Evolutionary conservation across 2,797 vertebrate species (phyloP).

Genomic region (Morus bassanus): DNA sequence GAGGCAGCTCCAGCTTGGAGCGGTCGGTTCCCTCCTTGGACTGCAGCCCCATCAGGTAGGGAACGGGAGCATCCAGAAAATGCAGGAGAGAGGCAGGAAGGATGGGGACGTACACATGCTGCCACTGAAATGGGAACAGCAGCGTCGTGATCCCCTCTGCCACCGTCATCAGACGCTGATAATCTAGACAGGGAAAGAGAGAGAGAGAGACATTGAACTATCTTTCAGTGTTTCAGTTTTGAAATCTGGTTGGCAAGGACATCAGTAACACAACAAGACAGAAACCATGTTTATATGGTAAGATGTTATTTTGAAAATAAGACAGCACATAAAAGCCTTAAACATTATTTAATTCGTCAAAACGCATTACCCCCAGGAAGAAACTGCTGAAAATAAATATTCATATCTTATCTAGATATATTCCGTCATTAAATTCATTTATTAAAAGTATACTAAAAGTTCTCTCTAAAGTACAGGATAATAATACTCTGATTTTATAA

Average conservation of each 20-base stretch:
- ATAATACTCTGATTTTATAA: neutral
- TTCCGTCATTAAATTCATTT: neutral
- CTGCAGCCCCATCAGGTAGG: constrained; percentile 96
- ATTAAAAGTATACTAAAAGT: neutral
- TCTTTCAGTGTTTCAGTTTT: neutral
- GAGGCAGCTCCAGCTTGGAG: constrained; percentile 92
- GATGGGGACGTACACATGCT: constrained; percentile 96
- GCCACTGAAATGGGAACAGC: constrained; percentile 98
- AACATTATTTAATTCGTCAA: neutral
- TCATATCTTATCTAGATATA: neutral
- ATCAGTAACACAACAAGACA: neutral
- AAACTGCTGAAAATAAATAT: neutral
- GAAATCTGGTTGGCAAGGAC: neutral
- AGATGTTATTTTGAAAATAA: neutral
- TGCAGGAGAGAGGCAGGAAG: constrained; percentile 91
- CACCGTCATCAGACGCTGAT: constrained; percentile 95
- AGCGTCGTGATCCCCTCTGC: constrained; percentile 91
- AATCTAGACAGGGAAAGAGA: constrained; percentile 78
- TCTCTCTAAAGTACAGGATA: neutral
- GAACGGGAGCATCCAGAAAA: constrained; percentile 95
- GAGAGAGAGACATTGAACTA: neutral
- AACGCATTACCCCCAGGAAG: neutral
- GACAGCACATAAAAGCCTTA: neutral
- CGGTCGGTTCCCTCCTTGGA: constrained; percentile 90
- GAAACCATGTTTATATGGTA: neutral